Evolutionary conservation across 2,113 vertebrate genomes (phyloP), one percentile per base, ranked within the genome.

Genomic region (Dicrurus megarhynchus): DNA sequence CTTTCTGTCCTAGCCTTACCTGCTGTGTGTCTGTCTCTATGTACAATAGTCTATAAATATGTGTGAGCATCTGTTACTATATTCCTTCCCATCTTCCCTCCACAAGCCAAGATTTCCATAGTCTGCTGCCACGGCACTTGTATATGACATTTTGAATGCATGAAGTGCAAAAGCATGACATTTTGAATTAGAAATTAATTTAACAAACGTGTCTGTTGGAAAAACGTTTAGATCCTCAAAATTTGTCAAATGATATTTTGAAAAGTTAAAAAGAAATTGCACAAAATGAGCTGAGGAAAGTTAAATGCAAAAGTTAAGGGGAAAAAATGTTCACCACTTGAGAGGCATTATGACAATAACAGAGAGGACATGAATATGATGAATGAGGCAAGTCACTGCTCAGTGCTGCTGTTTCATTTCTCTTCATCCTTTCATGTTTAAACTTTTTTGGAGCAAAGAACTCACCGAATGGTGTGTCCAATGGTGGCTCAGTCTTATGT

Each of bases 121-220:
- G 88, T 96, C 93, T 96, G 96, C 95, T 97, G 96, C 96, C 95
- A 97, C 44, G 17, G 79, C 95, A 96, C 96, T 97, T 92, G 79
- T 93, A 81, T 96, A 92, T 97, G 96, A 97, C 96, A 97, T 97
- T 97, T 97, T 97, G 93, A 97, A 97, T 97, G 82, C 90, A 96
- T 91, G 93, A 97, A 95, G 95, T 96, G 95, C 95, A 97, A 95
- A 97, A 96, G 96, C 93, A 92, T 96, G 96, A 96, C 96, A 97
- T 97, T 97, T 97, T 96, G 96, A 97, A 97, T 96, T 97, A 97
- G 96, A 97, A 97, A 96, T 97, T 96, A 97, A 96, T 96, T 96
- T 96, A 96, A 96, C 95, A 95, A 96, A 96, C n/a, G 68, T 95
- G 96, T 96, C 96, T 96, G 93, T 92, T 89, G 87, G 90, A 78